Conservation (phyloP, 53 echinoderm and acorn worm genomes). For the Antedon mediterranea region DNA sequence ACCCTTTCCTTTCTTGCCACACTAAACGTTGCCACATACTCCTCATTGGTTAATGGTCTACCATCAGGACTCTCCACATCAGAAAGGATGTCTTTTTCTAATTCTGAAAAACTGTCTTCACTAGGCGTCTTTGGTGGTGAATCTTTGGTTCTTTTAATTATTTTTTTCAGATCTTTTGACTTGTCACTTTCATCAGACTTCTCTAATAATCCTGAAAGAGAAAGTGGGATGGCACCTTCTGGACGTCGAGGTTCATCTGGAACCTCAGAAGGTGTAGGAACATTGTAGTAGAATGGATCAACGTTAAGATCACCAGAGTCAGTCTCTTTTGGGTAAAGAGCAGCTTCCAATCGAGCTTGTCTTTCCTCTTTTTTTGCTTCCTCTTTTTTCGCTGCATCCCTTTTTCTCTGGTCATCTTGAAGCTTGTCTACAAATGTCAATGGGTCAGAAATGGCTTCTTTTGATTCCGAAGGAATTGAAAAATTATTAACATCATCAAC, state of each 20-base stretch:
- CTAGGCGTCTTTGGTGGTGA: background rate
- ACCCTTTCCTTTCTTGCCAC: background rate
- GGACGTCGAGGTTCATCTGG: conserved; percentile 40
- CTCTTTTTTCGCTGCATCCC: conserved; percentile 24
- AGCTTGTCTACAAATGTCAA: conserved; percentile 66
- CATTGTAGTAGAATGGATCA: conserved; percentile 62
- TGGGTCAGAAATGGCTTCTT: conserved; percentile 67
- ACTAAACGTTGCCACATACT: background rate
- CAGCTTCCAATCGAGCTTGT: conserved; percentile 2
- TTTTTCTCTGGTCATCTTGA: conserved; percentile 55
- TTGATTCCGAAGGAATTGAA: conserved; percentile 35
- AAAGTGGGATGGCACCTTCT: conserved; percentile 8
- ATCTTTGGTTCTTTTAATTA: background rate
- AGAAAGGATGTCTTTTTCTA: background rate
- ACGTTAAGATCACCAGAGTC: conserved; percentile 31
- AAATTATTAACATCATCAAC: conserved; percentile 33
- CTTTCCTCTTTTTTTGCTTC: conserved; percentile 6
- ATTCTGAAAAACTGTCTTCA: conserved; percentile 3
- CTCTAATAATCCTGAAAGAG: conserved; percentile 61
- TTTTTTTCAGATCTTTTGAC: background rate
- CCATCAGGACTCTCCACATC: background rate
- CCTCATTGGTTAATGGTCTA: background rate
- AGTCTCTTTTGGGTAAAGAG: conserved; percentile 1
- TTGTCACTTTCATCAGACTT: conserved; percentile 23
- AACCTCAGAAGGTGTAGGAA: conserved; percentile 74